A percentile compares a stretch with the other conserved stretches of the same genome.
Conservation (phyloP, 2,888 invertebrate species). For the Epistrophe eligans region DNA sequence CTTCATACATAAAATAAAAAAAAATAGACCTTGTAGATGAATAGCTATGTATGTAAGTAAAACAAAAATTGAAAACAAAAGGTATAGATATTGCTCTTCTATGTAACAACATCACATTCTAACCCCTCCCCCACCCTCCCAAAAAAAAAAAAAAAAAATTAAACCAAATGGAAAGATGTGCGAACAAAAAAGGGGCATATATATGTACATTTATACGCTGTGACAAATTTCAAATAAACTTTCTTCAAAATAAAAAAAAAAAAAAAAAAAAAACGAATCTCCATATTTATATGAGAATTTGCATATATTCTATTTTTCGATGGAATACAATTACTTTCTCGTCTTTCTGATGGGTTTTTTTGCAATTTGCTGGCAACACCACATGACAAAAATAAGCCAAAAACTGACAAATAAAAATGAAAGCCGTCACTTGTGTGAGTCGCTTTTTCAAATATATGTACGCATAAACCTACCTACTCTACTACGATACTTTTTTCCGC, state of each 20-base stretch:
- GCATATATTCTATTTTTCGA: slow-evolving; percentile 72
- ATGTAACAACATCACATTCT: not conserved
- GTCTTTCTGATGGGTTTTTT: not conserved
- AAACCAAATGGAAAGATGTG: slow-evolving; percentile 8
- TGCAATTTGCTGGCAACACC: not conserved
- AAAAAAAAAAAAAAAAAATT: slow-evolving; percentile 37
- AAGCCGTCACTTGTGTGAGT: slow-evolving; percentile 6
- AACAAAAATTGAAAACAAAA: not conserved
- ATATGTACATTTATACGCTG: slow-evolving; percentile 12
- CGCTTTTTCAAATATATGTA: not conserved
- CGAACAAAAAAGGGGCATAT: slow-evolving; percentile 33
- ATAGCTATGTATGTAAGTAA: not conserved
- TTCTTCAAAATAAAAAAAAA: not conserved
- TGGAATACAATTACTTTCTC: slow-evolving; percentile 52
- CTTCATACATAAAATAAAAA: not conserved
- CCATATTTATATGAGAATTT: slow-evolving; percentile 65
- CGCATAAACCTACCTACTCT: not conserved
- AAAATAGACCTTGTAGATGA: not conserved
- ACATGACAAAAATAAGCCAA: not conserved
- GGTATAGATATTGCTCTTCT: not conserved
- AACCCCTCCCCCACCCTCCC: not conserved
- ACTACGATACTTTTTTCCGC: not conserved
- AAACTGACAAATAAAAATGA: slow-evolving; percentile 34
- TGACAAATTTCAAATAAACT: slow-evolving; percentile 60
- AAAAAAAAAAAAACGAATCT: slow-evolving; percentile 32